Evolutionary conservation across 1,140 invertebrate species (phyloP).

Genomic region (Eriocheir sinensis): DNA sequence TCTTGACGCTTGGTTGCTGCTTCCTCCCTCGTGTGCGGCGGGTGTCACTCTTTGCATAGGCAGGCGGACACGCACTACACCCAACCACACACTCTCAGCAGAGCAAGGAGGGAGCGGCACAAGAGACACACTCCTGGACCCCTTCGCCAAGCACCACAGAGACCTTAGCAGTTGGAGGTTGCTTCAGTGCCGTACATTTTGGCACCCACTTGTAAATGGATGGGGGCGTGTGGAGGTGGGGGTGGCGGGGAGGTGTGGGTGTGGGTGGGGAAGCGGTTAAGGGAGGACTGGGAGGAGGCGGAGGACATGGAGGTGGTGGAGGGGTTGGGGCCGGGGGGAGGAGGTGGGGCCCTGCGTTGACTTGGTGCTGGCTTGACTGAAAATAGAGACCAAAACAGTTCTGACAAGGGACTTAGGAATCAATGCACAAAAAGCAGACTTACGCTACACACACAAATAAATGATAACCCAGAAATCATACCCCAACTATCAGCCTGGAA

Average conservation of each 20-base stretch:
- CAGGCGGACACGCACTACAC: conserved; percentile 20
- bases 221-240: conserved; percentile 77
- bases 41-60: conserved; percentile 53
- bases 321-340: conserved; percentile 46
- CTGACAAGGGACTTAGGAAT: not conserved
- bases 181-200: conserved; percentile 78
- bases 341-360: conserved; percentile 70
- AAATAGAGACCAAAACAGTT: conserved; percentile 53
- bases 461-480: not conserved
- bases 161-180: conserved; percentile 77
- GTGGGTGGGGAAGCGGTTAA: conserved; percentile 42
- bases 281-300: conserved; percentile 39
- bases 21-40: not conserved
- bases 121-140: conserved; percentile 35
- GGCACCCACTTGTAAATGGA: conserved; percentile 74
- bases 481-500: not conserved
- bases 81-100: not conserved
- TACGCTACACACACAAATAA: conserved; percentile 41
- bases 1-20: not conserved
- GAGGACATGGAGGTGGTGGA: conserved; percentile 48
- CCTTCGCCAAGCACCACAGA: not conserved
- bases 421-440: no score
- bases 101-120: not conserved
- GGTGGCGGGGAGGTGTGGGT: conserved; percentile 69
- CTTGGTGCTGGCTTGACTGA: conserved; percentile 67